Base-by-base conservation (phyloP, 2,888 invertebrate genomes). In the Brachypterus glaber region DNA sequence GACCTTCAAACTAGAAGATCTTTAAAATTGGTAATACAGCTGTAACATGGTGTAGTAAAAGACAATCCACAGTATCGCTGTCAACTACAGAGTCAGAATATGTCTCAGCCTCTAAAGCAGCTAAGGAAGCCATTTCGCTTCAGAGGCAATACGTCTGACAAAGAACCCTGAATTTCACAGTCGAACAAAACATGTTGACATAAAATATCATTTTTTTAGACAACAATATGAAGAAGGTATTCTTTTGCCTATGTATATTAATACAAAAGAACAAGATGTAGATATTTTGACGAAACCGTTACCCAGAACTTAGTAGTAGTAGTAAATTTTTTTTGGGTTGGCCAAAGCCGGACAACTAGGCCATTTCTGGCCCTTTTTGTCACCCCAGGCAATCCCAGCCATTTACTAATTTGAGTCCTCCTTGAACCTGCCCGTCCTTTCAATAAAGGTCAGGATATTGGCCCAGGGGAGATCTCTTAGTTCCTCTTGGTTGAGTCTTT, bases 11-110 rank as follows among this genome's bases (percentile, higher is more conserved):
- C 29, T 53, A 32, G 51, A 11, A 41, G 40, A 29, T 56, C 53
- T n/a, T 51, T 48, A 2, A 47, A 47, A 35, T 51, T 12, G 36
- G 38, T 15, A 41, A 44, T 11, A 41, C 41, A 5, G 39, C 45
- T 9, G 37, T 54, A 7, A 37, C 21, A 21, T 21, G 21, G 18
- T 16, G 17, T 7, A 33, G 33, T 18, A 4, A 34, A 12, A 26
- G 14, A 29, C 39, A 39, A n/a, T 4, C 13, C 2, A 30, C 14
- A 5, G 39, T 39, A 7, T 17, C 13, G 2, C 33, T 39, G 11
- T 35, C 30, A 3, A 39, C 35, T n/a, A 36, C 27, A 7, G 29
- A 17, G 36, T 18, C 32, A 12, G 40, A 39, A 17, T 30, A 35
- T 31, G 14, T 39, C 11, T 33, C 25, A 18, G 35, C 13, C 8